phyloP scores from a whole-genome alignment of 2,888 invertebrate species.

The Theodoxus fluviatilis region DNA sequence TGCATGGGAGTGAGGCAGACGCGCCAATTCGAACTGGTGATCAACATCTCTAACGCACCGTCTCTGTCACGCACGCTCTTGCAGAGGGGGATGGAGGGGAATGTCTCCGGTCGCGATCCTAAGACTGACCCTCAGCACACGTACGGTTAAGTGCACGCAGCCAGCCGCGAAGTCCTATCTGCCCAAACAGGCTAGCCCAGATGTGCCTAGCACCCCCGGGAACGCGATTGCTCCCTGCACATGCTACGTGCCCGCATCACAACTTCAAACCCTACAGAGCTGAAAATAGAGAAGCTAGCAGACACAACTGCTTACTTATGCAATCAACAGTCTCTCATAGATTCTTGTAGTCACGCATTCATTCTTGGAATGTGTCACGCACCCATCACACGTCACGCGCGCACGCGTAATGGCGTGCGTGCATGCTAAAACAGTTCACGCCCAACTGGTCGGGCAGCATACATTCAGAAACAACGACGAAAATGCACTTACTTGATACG shows the following conservation, averaged over 20 bases:
- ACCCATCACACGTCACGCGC: slow-evolving; percentile 40
- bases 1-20: slow-evolving; percentile 17
- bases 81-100: slow-evolving; percentile 22
- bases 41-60: no score
- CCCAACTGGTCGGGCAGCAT: slow-evolving; percentile 32
- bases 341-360: slow-evolving; percentile 28
- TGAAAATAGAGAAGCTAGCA: slow-evolving; percentile 25
- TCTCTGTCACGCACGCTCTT: slow-evolving; percentile 20
- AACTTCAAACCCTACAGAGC: slow-evolving; percentile 27
- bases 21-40: slow-evolving; percentile 22
- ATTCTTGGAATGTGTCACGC: slow-evolving; percentile 33
- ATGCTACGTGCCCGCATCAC: slow-evolving; percentile 33
- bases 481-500: slow-evolving; percentile 43
- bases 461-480: slow-evolving; percentile 19
- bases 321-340: slow-evolving; percentile 16
- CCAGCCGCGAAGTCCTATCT: slow-evolving; percentile 32
- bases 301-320: slow-evolving; percentile 25
- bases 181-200: slow-evolving; percentile 27
- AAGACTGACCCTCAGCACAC: slow-evolving; percentile 30
- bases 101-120: slow-evolving; percentile 27
- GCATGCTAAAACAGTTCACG: slow-evolving; percentile 48
- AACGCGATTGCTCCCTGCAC: slow-evolving; percentile 27
- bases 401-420: slow-evolving; percentile 55
- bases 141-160: slow-evolving; percentile 33
- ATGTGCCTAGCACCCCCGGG: slow-evolving; percentile 25